These are phyloP conservation scores for Triplophysa rosa DNA, from an alignment of 2,113 vertebrate species.

Conservation along the genomic window DNA sequence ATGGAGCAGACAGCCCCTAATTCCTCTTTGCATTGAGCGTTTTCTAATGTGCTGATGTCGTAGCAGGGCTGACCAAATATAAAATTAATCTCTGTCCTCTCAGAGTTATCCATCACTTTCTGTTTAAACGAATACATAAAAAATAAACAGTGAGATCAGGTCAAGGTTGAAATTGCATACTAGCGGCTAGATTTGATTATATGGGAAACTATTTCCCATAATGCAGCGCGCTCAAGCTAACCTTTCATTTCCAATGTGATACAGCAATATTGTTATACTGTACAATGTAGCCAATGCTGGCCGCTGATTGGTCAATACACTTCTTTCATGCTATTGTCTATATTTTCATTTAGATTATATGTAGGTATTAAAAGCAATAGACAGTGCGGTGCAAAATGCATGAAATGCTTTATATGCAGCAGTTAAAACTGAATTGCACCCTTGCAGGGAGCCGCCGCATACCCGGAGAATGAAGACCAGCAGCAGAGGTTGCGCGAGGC, in stretches of 20 bases:
- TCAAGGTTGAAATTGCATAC: not conserved
- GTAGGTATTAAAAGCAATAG: not conserved
- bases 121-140: not conserved
- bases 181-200: not conserved
- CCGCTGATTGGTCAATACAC: too few relatives aligned
- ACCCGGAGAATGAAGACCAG: constrained; percentile 96
- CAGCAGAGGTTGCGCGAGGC: constrained; percentile 94
- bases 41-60: constrained; percentile 6
- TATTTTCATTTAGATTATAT: too few relatives aligned
- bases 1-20: constrained; percentile 57
- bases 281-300: not conserved
- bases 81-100: constrained; percentile 13
- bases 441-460: constrained; percentile 90
- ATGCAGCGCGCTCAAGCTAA: too few relatives aligned
- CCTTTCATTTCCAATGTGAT: too few relatives aligned
- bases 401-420: not conserved
- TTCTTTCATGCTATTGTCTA: too few relatives aligned
- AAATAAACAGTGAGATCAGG: not conserved
- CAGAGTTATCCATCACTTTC: constrained; percentile 8
- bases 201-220: too few relatives aligned
- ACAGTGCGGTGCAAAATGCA: not conserved
- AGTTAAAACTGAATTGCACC: not conserved
- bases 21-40: constrained; percentile 56
- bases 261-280: not conserved
- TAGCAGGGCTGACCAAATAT: not conserved